These are phyloP conservation scores for Rotaria sp. DNA, from an alignment of 2,888 invertebrate species.

Conservation along the genomic window DNA sequence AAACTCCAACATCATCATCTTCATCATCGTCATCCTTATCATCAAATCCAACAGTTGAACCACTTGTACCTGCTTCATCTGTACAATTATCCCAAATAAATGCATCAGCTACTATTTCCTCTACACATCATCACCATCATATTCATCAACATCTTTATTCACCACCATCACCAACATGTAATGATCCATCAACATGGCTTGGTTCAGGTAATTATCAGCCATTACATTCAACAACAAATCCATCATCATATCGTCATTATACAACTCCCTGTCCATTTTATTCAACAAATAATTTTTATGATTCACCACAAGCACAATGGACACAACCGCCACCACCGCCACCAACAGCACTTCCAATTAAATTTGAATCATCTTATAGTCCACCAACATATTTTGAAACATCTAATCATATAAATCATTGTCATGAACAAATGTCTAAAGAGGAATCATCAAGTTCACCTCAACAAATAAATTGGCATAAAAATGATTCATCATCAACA, in stretches of 20 bases:
- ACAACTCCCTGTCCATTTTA: neutral
- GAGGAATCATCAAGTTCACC: neutral
- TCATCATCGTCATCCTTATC: too few relatives aligned
- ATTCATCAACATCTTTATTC: neutral
- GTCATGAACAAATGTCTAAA: neutral
- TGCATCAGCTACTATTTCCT: neutral
- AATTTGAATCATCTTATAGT: neutral
- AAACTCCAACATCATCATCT: neutral
- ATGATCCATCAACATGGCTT: neutral
- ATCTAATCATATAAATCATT: neutral
- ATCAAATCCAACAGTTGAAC: neutral
- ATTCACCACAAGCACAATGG: neutral
- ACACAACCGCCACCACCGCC: neutral
- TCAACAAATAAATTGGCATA: neutral
- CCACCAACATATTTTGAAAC: neutral
- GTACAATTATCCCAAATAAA: neutral
- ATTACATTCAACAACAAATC: neutral
- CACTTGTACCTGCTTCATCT: neutral
- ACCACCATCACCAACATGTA: neutral
- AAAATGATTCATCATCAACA: neutral
- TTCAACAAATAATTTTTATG: neutral
- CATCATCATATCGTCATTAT: neutral
- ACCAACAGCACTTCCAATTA: neutral
- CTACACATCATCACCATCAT: neutral
- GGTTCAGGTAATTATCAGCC: neutral